Evolutionary conservation across 53 echinoderm and acorn worm genomes (phyloP).

Genomic region (Patiria pectinifera): DNA sequence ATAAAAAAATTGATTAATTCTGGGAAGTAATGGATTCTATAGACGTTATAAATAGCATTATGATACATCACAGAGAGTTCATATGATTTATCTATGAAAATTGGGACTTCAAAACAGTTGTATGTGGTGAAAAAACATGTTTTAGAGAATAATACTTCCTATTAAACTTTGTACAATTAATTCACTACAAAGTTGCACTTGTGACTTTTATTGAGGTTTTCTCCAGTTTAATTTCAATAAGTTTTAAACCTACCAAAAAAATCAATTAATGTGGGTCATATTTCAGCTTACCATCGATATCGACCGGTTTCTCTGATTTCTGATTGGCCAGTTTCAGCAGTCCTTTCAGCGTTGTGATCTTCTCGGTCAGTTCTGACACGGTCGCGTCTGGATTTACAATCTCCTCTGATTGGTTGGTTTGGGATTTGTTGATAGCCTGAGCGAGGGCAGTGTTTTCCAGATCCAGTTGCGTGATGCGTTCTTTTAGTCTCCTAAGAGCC

Average conservation of each 20-base stretch:
- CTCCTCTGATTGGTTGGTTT: conserved; percentile 65
- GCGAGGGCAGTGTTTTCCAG: conserved; percentile 98
- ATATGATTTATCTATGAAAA: no score
- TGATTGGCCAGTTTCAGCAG: conserved; percentile 89
- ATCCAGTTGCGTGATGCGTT: conserved; percentile 89
- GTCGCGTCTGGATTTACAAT: conserved; percentile 52
- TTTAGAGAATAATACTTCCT: no score
- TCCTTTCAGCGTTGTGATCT: conserved; percentile 85
- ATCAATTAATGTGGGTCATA: neutral
- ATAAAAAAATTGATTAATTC: no score
- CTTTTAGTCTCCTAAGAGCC: conserved; percentile 80
- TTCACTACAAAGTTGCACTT: no score
- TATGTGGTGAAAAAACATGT: no score
- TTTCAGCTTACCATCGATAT: conserved; percentile 83
- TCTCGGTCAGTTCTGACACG: conserved; percentile 81
- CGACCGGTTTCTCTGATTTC: conserved; percentile 92
- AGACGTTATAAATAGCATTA: no score
- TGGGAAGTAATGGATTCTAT: no score
- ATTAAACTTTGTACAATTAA: no score
- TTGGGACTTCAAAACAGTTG: no score
- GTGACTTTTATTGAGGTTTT: no score
- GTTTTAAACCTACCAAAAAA: no score
- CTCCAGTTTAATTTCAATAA: neutral
- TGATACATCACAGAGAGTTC: no score
- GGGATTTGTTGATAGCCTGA: conserved; percentile 81